Conservation (phyloP, 92 coral and sea anemone genomes). For the Phymanthus crucifer region DNA sequence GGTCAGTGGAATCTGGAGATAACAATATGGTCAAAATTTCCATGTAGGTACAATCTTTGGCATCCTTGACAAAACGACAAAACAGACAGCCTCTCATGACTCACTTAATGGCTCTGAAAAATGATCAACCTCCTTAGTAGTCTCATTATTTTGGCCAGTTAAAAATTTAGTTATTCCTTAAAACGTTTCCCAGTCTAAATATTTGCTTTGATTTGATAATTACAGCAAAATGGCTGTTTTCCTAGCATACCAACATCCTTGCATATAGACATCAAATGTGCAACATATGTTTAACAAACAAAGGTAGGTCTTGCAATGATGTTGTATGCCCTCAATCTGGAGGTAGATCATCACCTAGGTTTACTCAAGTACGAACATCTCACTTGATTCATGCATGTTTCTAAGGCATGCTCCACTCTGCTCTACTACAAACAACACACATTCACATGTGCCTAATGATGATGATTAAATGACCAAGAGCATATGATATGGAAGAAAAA, state of each 20-base stretch:
- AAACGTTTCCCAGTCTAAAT: too few relatives aligned
- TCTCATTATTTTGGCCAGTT: too few relatives aligned
- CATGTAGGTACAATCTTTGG: constrained; percentile 32
- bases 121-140: background rate
- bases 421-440: background rate
- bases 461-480: constrained; percentile 11
- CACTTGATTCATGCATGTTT: constrained; percentile 1
- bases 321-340: background rate
- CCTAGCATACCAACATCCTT: background rate
- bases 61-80: background rate
- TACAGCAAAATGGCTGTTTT: too few relatives aligned
- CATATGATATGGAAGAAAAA: constrained; percentile 3
- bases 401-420: background rate
- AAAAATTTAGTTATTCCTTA: too few relatives aligned
- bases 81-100: background rate
- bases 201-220: too few relatives aligned
- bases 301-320: background rate
- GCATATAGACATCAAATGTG: background rate
- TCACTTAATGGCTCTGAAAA: background rate
- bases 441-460: constrained; percentile 6
- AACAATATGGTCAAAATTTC: background rate
- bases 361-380: background rate
- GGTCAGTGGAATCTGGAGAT: background rate
- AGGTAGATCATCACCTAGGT: background rate
- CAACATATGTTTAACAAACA: background rate